These are phyloP conservation scores for Echinometra lucunter DNA, from an alignment of 53 echinoderm and acorn worm species.

Conservation along the genomic window DNA sequence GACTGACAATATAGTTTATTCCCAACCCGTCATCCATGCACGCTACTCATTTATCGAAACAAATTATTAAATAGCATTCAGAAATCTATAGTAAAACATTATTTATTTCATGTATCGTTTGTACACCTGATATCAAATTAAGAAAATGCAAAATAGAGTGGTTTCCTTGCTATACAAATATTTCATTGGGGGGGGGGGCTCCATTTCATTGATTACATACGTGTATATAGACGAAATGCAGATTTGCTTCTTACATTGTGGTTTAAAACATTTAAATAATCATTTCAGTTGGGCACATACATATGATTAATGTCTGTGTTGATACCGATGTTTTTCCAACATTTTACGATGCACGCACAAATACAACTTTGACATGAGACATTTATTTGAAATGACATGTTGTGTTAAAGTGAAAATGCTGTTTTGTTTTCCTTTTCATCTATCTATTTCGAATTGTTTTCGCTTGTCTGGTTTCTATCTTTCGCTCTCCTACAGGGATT, in stretches of 20 bases:
- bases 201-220: too few species aligned
- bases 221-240: too few species aligned
- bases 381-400: not conserved
- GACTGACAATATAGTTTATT: slow-evolving; percentile 20
- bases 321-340: slow-evolving; percentile 28
- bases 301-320: not conserved
- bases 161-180: not conserved
- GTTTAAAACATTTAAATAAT: too few species aligned
- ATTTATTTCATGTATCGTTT: not conserved
- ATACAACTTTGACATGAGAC: not conserved
- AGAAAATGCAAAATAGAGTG: not conserved
- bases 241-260: too few species aligned
- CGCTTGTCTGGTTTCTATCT: slow-evolving; percentile 50
- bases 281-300: too few species aligned
- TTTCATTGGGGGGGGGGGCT: too few species aligned
- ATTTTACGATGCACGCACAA: slow-evolving; percentile 8
- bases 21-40: not conserved
- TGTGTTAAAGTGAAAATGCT: slow-evolving; percentile 5
- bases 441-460: not conserved
- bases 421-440: not conserved
- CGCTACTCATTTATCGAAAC: not conserved
- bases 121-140: not conserved
- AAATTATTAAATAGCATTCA: not conserved
- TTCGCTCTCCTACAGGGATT: not conserved
- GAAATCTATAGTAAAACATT: not conserved